Evolutionary conservation across 2,888 invertebrate genomes (phyloP).

Genomic region (Macrosiphum euphorbiae): DNA sequence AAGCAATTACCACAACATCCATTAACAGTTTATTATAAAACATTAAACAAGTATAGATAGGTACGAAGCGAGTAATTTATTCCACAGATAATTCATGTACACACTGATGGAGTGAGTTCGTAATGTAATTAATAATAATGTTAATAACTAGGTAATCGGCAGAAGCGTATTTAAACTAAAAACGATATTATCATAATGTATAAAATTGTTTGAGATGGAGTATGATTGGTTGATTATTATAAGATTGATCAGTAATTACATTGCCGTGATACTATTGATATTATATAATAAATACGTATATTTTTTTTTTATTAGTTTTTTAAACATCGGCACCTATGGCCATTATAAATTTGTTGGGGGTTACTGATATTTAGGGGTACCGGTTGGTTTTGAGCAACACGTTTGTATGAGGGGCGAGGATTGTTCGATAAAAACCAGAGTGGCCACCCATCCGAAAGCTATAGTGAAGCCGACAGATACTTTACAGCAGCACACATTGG

Average conservation of each 20-base stretch:
- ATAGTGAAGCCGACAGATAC: too few relatives aligned
- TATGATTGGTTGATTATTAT: neutral
- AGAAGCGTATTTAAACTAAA: neutral
- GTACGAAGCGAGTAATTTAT: neutral
- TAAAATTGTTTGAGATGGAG: neutral
- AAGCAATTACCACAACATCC: neutral
- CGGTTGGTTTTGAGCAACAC: too few relatives aligned
- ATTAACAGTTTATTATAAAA: conserved; percentile 4
- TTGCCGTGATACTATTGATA: too few relatives aligned
- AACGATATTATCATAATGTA: neutral
- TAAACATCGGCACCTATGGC: too few relatives aligned
- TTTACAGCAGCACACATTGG: too few relatives aligned
- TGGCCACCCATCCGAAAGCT: too few relatives aligned
- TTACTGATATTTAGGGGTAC: too few relatives aligned
- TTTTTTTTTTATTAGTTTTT: too few relatives aligned
- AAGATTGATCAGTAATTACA: neutral
- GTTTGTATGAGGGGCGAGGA: too few relatives aligned
- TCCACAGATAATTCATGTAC: neutral
- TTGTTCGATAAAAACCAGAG: too few relatives aligned
- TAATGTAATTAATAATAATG: neutral
- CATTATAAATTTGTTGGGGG: too few relatives aligned
- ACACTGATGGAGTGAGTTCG: neutral
- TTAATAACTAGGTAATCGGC: neutral
- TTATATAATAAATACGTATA: too few relatives aligned
- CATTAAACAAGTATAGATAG: neutral